phyloP scores from a whole-genome alignment of 2,888 invertebrate genomes.

The Stenchaetothrips biformis region DNA sequence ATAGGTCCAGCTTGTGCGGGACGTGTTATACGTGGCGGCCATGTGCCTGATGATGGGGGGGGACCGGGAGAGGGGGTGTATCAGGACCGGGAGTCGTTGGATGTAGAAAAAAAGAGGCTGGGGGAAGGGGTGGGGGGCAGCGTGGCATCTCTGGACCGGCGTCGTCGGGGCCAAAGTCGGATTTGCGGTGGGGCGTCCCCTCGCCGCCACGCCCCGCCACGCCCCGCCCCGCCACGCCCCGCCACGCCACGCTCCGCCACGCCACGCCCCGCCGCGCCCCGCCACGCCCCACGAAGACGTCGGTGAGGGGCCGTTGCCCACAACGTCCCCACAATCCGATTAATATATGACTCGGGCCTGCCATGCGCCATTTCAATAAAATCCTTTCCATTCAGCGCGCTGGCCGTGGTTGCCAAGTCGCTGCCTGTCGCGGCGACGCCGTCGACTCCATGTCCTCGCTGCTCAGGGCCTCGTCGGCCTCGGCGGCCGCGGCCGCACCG shows the following conservation, averaged over 20 bases:
- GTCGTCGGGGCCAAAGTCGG: neutral
- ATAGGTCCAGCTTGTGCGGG: too few relatives aligned
- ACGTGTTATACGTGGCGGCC: too few relatives aligned
- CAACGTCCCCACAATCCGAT: neutral
- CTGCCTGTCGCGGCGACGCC: too few relatives aligned
- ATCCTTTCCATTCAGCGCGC: neutral
- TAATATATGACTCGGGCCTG: constrained; percentile 6
- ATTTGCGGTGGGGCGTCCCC: neutral
- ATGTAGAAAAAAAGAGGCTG: neutral
- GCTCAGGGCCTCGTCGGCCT: too few relatives aligned
- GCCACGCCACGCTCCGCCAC: neutral
- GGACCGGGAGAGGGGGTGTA: neutral
- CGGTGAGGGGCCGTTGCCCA: neutral
- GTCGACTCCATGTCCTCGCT: too few relatives aligned
- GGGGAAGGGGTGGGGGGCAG: neutral
- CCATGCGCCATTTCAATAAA: constrained; percentile 5
- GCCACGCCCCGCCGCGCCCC: neutral
- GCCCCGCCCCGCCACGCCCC: neutral
- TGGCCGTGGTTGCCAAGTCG: too few relatives aligned
- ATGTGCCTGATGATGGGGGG: neutral
- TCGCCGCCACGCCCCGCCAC: neutral
- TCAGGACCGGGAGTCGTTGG: neutral
- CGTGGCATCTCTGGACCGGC: neutral
- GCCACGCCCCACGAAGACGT: neutral
- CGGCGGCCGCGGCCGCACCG: too few relatives aligned